phyloP scores from a whole-genome alignment of 2,888 invertebrate species.

The Troglohyphantes excavatus region DNA sequence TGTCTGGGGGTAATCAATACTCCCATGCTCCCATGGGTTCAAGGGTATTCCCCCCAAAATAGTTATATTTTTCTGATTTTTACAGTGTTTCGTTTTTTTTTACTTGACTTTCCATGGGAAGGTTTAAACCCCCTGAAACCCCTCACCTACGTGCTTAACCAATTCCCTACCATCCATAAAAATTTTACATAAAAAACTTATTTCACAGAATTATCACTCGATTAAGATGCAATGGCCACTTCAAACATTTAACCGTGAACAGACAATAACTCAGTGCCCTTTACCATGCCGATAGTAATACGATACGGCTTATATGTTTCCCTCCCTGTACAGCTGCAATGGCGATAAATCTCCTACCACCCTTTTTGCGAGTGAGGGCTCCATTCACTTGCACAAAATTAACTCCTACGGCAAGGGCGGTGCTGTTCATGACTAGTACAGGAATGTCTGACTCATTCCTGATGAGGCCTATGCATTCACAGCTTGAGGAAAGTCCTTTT shows the following conservation, averaged over 20 bases:
- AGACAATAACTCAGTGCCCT: background rate
- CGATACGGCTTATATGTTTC: background rate
- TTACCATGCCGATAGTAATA: conserved; percentile 5
- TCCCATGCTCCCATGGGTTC: no score
- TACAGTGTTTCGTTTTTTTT: no score
- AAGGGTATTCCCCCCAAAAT: no score
- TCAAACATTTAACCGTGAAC: background rate
- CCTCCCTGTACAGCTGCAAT: background rate
- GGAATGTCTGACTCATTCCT: background rate
- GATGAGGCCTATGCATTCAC: background rate
- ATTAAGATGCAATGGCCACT: background rate
- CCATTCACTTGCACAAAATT: background rate
- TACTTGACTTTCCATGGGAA: no score
- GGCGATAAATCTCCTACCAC: background rate
- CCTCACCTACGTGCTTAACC: no score
- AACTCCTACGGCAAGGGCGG: background rate
- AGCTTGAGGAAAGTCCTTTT: no score
- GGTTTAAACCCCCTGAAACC: no score
- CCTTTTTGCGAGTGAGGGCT: background rate
- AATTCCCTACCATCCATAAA: no score
- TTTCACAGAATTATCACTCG: background rate
- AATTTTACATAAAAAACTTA: no score
- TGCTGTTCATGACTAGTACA: conserved; percentile 1
- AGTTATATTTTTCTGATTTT: no score
- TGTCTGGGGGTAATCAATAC: no score